Conservation (phyloP, 2,113 vertebrate species). For the Lagopus leucura region DNA sequence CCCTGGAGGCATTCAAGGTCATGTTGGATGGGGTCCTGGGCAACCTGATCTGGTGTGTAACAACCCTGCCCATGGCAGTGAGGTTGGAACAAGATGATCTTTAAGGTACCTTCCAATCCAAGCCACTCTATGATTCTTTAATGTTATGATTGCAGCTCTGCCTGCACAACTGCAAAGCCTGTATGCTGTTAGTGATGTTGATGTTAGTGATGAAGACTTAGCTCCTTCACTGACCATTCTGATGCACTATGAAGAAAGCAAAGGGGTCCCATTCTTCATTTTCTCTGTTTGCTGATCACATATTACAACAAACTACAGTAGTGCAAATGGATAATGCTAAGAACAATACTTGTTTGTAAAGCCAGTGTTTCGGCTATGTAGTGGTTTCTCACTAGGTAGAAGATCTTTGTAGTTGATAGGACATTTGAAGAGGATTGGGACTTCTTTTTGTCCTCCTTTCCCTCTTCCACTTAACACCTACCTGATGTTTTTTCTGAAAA, state of each 20-base stretch:
- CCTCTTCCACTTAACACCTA: background rate
- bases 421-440: background rate
- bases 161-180: background rate
- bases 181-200: background rate
- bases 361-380: background rate
- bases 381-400: background rate
- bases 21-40: no score
- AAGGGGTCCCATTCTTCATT: background rate
- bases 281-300: background rate
- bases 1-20: no score
- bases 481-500: background rate
- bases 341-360: background rate
- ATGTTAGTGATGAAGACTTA: background rate
- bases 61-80: no score
- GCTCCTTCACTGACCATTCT: background rate
- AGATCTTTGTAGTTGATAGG: background rate
- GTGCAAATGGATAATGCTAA: background rate
- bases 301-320: background rate
- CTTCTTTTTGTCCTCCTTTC: background rate
- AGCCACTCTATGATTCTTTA: no score
- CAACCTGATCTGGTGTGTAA: no score
- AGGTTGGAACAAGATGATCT: no score
- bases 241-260: background rate
- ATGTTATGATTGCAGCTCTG: background rate
- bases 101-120: no score